These are phyloP conservation scores for Probaryconus sp. DNA, from an alignment of 1,140 invertebrate genomes.

Conservation along the genomic window DNA sequence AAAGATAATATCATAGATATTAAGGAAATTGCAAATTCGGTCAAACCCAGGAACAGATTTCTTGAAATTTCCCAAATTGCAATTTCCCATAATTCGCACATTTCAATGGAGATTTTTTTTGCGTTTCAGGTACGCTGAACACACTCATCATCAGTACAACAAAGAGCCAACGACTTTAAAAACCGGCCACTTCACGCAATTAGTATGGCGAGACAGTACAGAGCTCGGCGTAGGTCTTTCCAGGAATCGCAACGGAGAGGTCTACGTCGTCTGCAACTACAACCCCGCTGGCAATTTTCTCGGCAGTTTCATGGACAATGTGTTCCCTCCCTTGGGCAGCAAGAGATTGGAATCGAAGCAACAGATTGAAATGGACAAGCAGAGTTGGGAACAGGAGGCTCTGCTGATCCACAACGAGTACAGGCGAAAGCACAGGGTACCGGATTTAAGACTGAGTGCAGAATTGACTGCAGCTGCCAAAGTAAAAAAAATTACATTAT, in stretches of 20 bases:
- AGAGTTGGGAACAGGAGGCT: constrained; percentile 81
- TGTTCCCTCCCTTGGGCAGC: constrained; percentile 78
- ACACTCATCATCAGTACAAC: constrained; percentile 43
- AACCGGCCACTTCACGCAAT: constrained; percentile 85
- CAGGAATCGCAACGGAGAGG: constrained; percentile 82
- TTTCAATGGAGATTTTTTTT: no score
- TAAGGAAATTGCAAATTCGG: no score
- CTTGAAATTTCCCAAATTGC: no score
- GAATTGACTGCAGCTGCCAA: constrained; percentile 76
- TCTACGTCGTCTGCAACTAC: constrained; percentile 92
- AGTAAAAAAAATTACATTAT: no score
- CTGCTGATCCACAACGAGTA: constrained; percentile 88
- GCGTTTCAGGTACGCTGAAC: constrained; percentile 40
- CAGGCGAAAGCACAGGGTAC: constrained; percentile 84
- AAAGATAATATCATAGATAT: no score
- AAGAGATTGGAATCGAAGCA: constrained; percentile 62
- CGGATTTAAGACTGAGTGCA: constrained; percentile 81
- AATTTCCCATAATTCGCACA: no score
- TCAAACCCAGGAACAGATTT: no score
- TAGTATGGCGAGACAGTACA: constrained; percentile 88
- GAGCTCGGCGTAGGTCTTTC: constrained; percentile 89
- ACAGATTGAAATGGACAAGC: constrained; percentile 64
- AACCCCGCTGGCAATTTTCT: constrained; percentile 91
- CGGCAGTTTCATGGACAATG: constrained; percentile 87
- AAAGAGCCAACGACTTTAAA: constrained; percentile 82